Percentiles rank a stretch among this genome's conserved stretches.
Conservation (phyloP, 2,888 invertebrate genomes). For the Smittia aterrima region DNA sequence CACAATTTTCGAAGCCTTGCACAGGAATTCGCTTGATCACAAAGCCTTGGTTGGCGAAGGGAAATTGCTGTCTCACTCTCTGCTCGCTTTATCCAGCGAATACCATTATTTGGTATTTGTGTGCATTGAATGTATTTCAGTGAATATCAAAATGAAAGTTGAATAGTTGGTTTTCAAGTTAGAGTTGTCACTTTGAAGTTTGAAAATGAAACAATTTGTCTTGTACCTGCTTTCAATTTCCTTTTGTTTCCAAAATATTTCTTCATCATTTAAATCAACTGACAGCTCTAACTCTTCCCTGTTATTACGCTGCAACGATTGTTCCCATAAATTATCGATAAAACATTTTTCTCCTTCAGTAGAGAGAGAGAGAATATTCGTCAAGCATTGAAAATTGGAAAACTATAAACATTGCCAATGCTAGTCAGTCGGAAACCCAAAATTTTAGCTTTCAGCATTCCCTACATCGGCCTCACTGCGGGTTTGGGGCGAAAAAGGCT, state of each 20-base stretch:
- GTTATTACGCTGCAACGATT: conserved; percentile 14
- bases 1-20: conserved; percentile 23
- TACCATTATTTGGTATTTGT: conserved; percentile 36
- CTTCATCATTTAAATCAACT: not conserved
- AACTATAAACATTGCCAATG: conserved; percentile 27
- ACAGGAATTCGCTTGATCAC: conserved; percentile 9
- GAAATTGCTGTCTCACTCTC: conserved; percentile 15
- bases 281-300: conserved; percentile 12
- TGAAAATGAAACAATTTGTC: too few species aligned
- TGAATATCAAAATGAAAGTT: conserved; percentile 24
- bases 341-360: conserved; percentile 10
- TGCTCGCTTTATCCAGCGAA: not conserved
- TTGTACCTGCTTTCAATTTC: too few species aligned
- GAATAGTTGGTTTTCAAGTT: not conserved
- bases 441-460: not conserved
- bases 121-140: conserved; percentile 36
- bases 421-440: not conserved
- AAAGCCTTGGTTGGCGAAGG: not conserved
- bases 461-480: not conserved
- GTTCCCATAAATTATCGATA: conserved; percentile 35
- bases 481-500: not conserved
- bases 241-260: too few species aligned
- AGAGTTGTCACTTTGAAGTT: conserved; percentile 9
- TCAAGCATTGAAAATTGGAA: conserved; percentile 32
- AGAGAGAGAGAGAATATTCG: not conserved